These are phyloP conservation scores for Dromas ardeola DNA, from an alignment of 2,113 vertebrate genomes.

Conservation along the genomic window DNA sequence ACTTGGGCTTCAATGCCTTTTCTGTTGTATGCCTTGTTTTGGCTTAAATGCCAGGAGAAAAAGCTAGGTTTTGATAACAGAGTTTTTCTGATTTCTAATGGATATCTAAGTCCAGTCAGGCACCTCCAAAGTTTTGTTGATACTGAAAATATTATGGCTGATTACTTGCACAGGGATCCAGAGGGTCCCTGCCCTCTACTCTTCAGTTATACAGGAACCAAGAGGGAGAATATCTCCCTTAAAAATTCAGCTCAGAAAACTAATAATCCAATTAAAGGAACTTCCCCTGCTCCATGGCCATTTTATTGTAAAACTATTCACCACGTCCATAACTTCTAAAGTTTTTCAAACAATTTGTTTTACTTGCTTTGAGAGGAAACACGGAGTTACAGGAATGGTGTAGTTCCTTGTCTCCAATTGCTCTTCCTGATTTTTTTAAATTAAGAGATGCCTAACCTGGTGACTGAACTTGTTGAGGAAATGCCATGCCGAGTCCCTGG, in stretches of 20 bases:
- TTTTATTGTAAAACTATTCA: background rate
- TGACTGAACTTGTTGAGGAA: slow-evolving; percentile 1
- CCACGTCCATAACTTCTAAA: fast-evolving
- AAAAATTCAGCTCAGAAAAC: background rate
- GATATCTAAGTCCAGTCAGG: background rate
- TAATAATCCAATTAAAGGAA: background rate
- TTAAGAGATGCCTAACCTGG: background rate
- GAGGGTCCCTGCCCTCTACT: background rate
- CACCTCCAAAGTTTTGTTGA: background rate
- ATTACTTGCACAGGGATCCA: background rate
- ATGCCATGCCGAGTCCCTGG: background rate
- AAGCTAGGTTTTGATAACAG: background rate
- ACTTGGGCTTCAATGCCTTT: background rate
- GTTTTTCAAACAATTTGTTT: background rate
- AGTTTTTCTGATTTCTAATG: background rate
- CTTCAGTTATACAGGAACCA: fast-evolving
- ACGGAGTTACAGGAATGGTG: fast-evolving
- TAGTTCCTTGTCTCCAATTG: background rate
- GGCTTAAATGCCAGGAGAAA: background rate
- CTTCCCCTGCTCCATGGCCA: background rate
- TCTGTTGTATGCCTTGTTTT: background rate
- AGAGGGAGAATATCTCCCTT: background rate
- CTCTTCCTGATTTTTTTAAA: background rate
- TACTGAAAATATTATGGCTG: background rate
- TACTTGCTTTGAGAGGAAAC: background rate